Percentiles rank a stretch among this genome's conserved stretches.
Conservation (phyloP, 1,140 invertebrate species). For the Pantala flavescens region DNA sequence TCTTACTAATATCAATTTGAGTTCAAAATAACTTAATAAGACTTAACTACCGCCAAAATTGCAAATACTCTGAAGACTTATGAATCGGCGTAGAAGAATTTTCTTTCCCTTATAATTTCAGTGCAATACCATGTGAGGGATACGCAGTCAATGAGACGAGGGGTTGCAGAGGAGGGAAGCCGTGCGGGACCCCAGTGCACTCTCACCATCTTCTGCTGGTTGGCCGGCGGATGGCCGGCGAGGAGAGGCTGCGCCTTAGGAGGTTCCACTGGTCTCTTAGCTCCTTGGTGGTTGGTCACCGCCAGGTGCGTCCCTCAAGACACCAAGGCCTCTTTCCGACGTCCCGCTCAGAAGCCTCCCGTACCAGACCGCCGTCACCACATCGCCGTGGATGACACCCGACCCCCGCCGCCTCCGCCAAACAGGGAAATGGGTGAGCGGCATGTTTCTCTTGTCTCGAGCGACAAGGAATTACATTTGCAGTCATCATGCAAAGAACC, state of each 20-base stretch:
- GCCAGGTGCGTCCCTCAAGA: background rate
- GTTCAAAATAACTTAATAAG: too few relatives aligned
- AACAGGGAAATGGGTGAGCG: background rate
- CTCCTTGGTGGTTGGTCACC: background rate
- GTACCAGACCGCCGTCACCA: background rate
- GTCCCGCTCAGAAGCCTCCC: background rate
- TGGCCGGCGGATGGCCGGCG: slow-evolving; percentile 23
- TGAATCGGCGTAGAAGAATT: too few relatives aligned
- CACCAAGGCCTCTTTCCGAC: background rate
- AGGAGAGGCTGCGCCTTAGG: slow-evolving; percentile 14
- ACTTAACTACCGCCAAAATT: too few relatives aligned
- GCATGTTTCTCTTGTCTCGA: too few relatives aligned
- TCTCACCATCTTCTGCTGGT: slow-evolving; percentile 26
- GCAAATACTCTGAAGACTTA: background rate
- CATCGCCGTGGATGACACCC: background rate
- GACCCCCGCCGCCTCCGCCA: background rate
- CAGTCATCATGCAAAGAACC: too few relatives aligned
- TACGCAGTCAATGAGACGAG: background rate
- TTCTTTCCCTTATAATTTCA: too few relatives aligned
- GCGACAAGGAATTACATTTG: too few relatives aligned
- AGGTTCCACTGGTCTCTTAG: background rate
- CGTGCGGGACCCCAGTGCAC: slow-evolving; percentile 25
- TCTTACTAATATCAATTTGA: too few relatives aligned
- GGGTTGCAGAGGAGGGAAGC: background rate
- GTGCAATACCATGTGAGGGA: too few relatives aligned